These are phyloP conservation scores for Picus viridis DNA, from an alignment of 2,797 vertebrate genomes.

Conservation along the genomic window DNA sequence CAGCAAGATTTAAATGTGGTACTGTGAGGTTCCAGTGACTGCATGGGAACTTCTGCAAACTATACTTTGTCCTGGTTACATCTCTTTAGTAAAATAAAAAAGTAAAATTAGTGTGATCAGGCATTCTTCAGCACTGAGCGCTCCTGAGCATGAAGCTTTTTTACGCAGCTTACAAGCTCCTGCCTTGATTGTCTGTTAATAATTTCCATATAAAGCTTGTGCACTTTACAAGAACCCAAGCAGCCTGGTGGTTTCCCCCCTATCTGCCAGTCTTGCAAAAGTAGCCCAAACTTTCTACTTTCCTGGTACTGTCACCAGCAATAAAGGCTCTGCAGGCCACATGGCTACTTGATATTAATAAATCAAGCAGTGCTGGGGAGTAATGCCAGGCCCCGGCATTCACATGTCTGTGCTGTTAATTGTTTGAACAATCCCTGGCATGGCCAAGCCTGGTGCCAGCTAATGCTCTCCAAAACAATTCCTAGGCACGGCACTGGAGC, in stretches of 20 bases:
- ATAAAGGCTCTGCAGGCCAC: conserved; percentile 59
- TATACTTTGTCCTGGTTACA: neutral
- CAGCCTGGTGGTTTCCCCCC: neutral
- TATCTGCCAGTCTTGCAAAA: conserved; percentile 35
- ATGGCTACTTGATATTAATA: conserved; percentile 62
- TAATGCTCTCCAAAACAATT: conserved; percentile 21
- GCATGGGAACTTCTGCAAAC: neutral
- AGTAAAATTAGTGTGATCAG: neutral
- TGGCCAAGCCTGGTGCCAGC: neutral
- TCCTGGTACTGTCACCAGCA: conserved; percentile 52
- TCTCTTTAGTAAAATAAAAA: neutral
- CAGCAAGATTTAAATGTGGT: neutral
- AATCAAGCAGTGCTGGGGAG: conserved; percentile 24
- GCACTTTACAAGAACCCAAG: conserved; percentile 30
- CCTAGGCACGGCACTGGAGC: neutral
- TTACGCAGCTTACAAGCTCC: neutral
- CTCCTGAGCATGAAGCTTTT: neutral
- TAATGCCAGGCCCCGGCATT: conserved; percentile 48
- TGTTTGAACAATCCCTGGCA: conserved; percentile 30
- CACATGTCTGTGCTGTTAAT: neutral
- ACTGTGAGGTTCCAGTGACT: neutral
- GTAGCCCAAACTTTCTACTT: conserved; percentile 57
- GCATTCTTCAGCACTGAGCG: neutral
- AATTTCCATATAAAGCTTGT: conserved; percentile 47
- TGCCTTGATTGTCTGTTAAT: neutral